phyloP scores from a whole-genome alignment of 1,140 invertebrate species.

The Micrasema minimum region DNA sequence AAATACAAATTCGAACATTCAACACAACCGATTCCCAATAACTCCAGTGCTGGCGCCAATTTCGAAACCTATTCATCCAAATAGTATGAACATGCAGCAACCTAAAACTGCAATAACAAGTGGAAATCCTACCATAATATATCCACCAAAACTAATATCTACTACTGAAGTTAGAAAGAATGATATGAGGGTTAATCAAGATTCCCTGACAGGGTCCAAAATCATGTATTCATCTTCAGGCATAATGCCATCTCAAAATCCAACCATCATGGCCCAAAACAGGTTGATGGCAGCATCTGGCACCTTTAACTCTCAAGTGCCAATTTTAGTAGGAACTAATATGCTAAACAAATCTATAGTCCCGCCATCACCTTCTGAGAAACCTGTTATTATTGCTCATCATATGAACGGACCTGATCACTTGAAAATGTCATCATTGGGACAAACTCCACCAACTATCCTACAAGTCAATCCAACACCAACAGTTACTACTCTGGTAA shows the following conservation, averaged over 20 bases:
- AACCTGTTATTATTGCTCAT: slow-evolving; percentile 16
- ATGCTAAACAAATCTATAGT: slow-evolving; percentile 9
- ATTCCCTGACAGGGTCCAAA: slow-evolving; percentile 59
- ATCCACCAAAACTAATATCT: slow-evolving; percentile 58
- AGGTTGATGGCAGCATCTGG: slow-evolving; percentile 62
- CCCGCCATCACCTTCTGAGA: slow-evolving; percentile 11
- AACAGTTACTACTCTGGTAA: neutral
- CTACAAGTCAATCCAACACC: slow-evolving; percentile 20
- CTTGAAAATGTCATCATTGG: slow-evolving; percentile 3
- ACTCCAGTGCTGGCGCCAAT: slow-evolving; percentile 67
- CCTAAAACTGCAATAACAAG: slow-evolving; percentile 57
- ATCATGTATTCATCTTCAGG: slow-evolving; percentile 62
- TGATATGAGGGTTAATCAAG: slow-evolving; percentile 55
- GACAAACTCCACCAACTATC: slow-evolving; percentile 1
- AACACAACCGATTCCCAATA: slow-evolving; percentile 66
- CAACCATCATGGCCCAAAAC: slow-evolving; percentile 63
- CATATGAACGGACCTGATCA: slow-evolving; percentile 40
- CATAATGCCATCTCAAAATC: slow-evolving; percentile 58
- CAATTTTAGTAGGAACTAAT: slow-evolving; percentile 40
- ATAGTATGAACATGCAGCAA: slow-evolving; percentile 64
- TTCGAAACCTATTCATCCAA: slow-evolving; percentile 67
- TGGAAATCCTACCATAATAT: slow-evolving; percentile 55
- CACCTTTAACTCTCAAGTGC: slow-evolving; percentile 56
- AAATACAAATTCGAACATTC: slow-evolving; percentile 60
- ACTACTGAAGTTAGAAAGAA: slow-evolving; percentile 57